phyloP scores from a whole-genome alignment of 2,797 vertebrate genomes.

The Mormyrops attenuatus region DNA sequence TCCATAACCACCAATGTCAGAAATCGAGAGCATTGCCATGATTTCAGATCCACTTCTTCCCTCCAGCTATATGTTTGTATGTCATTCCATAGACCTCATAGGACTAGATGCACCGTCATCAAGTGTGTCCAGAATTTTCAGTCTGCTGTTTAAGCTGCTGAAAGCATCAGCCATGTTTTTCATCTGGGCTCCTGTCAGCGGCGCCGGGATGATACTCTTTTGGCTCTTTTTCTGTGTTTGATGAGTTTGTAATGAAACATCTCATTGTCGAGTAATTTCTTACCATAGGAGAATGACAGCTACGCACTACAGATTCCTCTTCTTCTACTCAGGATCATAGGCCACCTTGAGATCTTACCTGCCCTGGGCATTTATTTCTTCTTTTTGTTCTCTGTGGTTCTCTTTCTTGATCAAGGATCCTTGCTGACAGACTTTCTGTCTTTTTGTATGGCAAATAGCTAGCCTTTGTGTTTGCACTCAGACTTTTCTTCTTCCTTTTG shows the following conservation, averaged over 20 bases:
- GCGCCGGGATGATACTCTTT: neutral
- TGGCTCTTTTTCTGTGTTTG: neutral
- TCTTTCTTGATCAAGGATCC: neutral
- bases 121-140: neutral
- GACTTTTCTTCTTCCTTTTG: neutral
- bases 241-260: neutral
- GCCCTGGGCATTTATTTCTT: slow-evolving; percentile 5
- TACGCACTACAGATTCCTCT: neutral
- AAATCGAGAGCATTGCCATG: neutral
- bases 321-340: slow-evolving; percentile 5
- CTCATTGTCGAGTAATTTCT: neutral
- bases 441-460: neutral
- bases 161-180: neutral
- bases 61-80: neutral
- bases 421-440: neutral
- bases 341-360: slow-evolving; percentile 10
- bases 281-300: neutral
- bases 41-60: neutral
- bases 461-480: neutral
- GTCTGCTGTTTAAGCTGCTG: neutral
- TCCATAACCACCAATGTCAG: neutral
- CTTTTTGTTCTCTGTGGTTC: neutral
- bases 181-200: neutral
- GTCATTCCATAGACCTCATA: neutral
- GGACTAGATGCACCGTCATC: neutral